Evolutionary conservation across 2,888 invertebrate genomes (phyloP), one percentile per base, ranked within the genome.

Genomic region (Perizoma flavofasciatum): DNA sequence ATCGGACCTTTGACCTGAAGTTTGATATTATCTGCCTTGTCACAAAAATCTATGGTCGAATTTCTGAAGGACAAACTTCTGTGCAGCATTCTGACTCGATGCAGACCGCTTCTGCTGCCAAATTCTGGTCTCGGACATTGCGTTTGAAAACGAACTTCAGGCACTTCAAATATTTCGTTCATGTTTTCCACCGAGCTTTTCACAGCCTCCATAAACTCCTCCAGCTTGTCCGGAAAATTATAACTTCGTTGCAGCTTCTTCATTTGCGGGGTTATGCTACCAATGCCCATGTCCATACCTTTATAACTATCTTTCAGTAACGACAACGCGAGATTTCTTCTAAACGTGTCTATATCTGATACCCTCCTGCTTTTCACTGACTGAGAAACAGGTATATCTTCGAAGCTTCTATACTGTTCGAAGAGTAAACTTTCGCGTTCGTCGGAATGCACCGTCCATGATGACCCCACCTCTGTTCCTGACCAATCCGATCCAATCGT

Each of bases 351-450:
- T 37, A 78, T 68, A 53, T 83, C 86, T 10, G 90, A 91, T 85
- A 84, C 86, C 43, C 86, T 85, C 74, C 90, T 83, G 73, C 84
- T 90, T 89, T 78, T 91, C 88, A 74, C 74, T 76, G 69, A 77
- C 55, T 78, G 87, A 88, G 88, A 87, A 87, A 84, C 81, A 39
- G 86, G 85, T 69, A 89, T 83, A 88, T 91, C 89, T 72, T 89
- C 91, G 56, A 85, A 85, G 72, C 89, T 89, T 65, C 79, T 84
- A 58, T 81, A 80, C 66, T 75, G 79, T 49, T 86, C 86, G 43
- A 75, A 63, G 32, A 66, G 52, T 32, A 72, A 67, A 61, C 70
- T 71, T 34, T 74, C 73, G 9, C 71, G 71, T 45, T 74, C 79
- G 34, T 81, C 81, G 0, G 86, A 84, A 47, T 84, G 67, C 41